A percentile compares a stretch with the other conserved stretches of the same genome.
Conservation (phyloP, 2,888 invertebrate genomes). For the Sylvicola cinctus region DNA sequence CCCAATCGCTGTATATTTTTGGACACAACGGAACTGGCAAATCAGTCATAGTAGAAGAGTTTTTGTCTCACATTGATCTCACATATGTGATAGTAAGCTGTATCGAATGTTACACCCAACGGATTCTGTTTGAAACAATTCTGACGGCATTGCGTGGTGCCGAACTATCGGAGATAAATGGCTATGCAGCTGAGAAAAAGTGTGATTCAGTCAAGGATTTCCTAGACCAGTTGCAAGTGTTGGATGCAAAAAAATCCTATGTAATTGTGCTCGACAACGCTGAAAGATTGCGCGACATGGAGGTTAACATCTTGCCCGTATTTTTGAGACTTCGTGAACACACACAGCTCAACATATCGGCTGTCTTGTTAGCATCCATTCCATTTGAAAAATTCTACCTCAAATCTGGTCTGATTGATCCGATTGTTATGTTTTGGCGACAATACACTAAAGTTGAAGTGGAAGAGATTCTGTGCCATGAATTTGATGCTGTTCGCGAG, state of each 20-base stretch:
- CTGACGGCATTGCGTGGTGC: constrained; percentile 33
- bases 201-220: constrained; percentile 53
- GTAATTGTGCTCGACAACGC: constrained; percentile 62
- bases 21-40: constrained; percentile 77
- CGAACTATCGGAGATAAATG: constrained; percentile 21
- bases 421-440: neutral
- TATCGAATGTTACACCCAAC: constrained; percentile 58
- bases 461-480: neutral
- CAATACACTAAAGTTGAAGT: neutral
- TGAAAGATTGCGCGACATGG: constrained; percentile 55
- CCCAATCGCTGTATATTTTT: constrained; percentile 50
- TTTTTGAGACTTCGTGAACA: constrained; percentile 56
- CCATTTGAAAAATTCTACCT: constrained; percentile 60
- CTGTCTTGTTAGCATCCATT: constrained; percentile 56
- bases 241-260: constrained; percentile 25
- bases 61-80: constrained; percentile 29
- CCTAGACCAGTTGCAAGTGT: constrained; percentile 26
- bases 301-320: constrained; percentile 47
- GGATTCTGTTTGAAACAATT: constrained; percentile 57
- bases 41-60: constrained; percentile 39
- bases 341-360: constrained; percentile 46
- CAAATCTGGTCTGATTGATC: constrained; percentile 43
- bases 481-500: neutral
- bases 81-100: constrained; percentile 51
- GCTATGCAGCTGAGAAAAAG: constrained; percentile 19